Percentiles rank a stretch among this genome's conserved stretches.
Evolutionary conservation across 1,140 invertebrate species (phyloP).

Genomic region (Thereuonema tuberculata): DNA sequence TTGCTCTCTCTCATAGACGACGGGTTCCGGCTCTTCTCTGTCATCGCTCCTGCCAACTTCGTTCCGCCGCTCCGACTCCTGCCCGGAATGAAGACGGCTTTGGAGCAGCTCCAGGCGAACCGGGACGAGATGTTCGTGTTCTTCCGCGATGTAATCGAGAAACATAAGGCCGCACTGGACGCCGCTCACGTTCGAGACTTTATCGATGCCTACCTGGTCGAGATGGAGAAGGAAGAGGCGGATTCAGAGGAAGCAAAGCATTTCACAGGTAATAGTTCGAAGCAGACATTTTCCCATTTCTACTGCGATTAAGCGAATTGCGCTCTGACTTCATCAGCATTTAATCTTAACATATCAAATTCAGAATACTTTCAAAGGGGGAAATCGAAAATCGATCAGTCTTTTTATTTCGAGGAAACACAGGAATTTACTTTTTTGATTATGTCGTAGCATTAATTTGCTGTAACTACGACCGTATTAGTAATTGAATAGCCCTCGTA

Average conservation of each 20-base stretch:
- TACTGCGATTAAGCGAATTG: too few relatives aligned
- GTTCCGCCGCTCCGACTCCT: slow-evolving; percentile 54
- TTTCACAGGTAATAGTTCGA: slow-evolving; percentile 20
- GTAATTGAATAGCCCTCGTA: too few relatives aligned
- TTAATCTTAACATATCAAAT: too few relatives aligned
- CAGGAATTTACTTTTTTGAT: too few relatives aligned
- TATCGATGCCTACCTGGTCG: slow-evolving; percentile 67
- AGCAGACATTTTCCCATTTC: too few relatives aligned
- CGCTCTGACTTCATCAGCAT: too few relatives aligned
- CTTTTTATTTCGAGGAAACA: too few relatives aligned
- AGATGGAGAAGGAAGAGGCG: slow-evolving; percentile 63
- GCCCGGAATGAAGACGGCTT: slow-evolving; percentile 52
- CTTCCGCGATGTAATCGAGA: slow-evolving; percentile 64
- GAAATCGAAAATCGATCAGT: too few relatives aligned
- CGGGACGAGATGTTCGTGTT: slow-evolving; percentile 66
- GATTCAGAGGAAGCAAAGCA: slow-evolving; percentile 47
- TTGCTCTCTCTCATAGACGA: slow-evolving; percentile 74
- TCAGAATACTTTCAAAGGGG: too few relatives aligned
- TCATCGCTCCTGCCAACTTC: slow-evolving; percentile 49
- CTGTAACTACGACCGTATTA: too few relatives aligned
- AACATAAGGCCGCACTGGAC: slow-evolving; percentile 60
- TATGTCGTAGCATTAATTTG: too few relatives aligned
- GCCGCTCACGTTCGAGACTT: slow-evolving; percentile 58
- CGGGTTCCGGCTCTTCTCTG: slow-evolving; percentile 65
- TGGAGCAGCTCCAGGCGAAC: slow-evolving; percentile 58